Base-by-base conservation (phyloP, 2,113 vertebrate genomes). In the Gulo gulo region DNA sequence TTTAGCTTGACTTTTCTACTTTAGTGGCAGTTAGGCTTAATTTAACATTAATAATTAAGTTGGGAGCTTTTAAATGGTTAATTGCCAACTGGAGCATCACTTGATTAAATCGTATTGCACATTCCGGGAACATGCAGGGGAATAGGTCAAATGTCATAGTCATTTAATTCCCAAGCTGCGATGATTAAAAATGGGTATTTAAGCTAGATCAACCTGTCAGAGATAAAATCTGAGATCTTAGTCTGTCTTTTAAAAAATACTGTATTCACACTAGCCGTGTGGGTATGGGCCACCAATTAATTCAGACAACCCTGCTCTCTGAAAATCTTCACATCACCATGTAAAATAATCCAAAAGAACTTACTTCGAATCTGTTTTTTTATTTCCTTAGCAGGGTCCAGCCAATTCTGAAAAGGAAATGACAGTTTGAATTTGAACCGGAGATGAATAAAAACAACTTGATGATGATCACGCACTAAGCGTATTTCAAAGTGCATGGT, bases 321-420 rank as follows among this genome's bases (percentile, higher is more conserved):
- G 36, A 52, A 87, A 78, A 18, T 71, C 42, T 91, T 93, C 18
- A 96, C 20, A 85, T 21, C 57, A 39, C 13, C 86, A 83, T 7
- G 95, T 45, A 34, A 90, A 87, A 91, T 14, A 81, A 97, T 78
- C 0, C 0, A 78, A 90, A 92, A 94, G 87, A 93, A 99, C 99
- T 99, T 99, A 99, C 99, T 99, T 98, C 99, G 99, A 88, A 99
- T 99, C 98, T 99, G 99, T 98, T 99, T 99, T 99, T 99, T 99
- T 92, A 99, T 98, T 99, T 99, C 99, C 98, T 99, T 99, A 97
- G 99, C 98, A 79, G 99, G 99, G 97, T 99, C 99, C 97, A 99
- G 97, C 99, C 99, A 99, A 98, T 99, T 99, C 99, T 99, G 99
- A 94, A 99, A 99, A 98, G 95, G 98, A 98, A 98, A 97, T 69